Evolutionary conservation across 2,888 invertebrate genomes (phyloP).

Genomic region (Synergus umbraculus): DNA sequence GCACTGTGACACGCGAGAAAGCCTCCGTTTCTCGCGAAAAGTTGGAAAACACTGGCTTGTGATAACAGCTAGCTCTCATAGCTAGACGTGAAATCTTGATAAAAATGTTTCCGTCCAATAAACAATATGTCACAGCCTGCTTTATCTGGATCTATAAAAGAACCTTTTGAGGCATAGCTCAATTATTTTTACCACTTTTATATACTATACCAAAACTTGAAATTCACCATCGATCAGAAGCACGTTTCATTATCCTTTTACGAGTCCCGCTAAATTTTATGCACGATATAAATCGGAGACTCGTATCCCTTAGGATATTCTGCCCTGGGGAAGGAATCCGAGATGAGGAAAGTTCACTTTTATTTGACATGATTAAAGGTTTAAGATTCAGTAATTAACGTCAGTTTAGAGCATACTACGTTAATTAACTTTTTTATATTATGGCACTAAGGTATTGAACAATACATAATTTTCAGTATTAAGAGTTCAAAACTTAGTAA

Average conservation of each 20-base stretch:
- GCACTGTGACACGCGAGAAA: conserved; percentile 28
- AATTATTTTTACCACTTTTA: conserved; percentile 16
- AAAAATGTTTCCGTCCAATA: conserved; percentile 22
- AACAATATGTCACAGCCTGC: conserved; percentile 23
- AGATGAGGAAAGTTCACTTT: neutral
- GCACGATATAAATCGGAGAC: conserved; percentile 23
- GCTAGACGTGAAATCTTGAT: conserved; percentile 32
- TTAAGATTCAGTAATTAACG: neutral
- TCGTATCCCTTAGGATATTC: neutral
- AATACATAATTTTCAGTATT: neutral
- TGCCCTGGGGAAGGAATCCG: neutral
- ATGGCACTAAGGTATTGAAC: neutral
- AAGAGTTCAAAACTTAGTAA: neutral
- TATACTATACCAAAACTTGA: neutral
- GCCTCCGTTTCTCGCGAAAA: neutral
- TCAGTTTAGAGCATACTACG: neutral
- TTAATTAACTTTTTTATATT: neutral
- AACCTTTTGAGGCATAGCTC: conserved; percentile 14
- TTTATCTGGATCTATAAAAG: conserved; percentile 4
- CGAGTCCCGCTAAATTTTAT: conserved; percentile 10
- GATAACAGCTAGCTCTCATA: neutral
- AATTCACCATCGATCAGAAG: conserved; percentile 9
- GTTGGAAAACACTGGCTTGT: neutral
- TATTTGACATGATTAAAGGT: neutral
- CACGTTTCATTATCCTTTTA: conserved; percentile 31